phyloP scores from a whole-genome alignment of 1,140 invertebrate species.

The Eumaeus atala region DNA sequence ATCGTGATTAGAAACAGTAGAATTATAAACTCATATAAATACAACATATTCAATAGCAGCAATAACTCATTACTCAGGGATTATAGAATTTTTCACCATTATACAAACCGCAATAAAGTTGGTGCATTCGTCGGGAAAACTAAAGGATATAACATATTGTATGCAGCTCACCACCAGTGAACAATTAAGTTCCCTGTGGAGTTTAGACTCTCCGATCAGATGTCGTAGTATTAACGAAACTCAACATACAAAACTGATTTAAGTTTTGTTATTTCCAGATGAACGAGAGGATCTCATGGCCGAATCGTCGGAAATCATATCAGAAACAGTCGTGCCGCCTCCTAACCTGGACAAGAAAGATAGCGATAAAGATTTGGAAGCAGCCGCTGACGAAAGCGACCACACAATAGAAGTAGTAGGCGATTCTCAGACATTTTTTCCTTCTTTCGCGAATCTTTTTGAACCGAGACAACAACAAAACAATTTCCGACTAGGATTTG shows the following conservation, averaged over 20 bases:
- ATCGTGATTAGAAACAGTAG: too few relatives aligned
- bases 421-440: constrained; percentile 67
- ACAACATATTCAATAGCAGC: too few relatives aligned
- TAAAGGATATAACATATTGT: too few relatives aligned
- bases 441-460: constrained; percentile 67
- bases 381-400: constrained; percentile 44
- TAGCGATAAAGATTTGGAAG: constrained; percentile 28
- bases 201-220: too few relatives aligned
- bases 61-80: background rate
- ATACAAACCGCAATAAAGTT: too few relatives aligned
- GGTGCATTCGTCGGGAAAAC: too few relatives aligned
- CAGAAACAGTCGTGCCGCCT: constrained; percentile 54
- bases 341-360: constrained; percentile 27
- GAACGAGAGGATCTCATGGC: constrained; percentile 49
- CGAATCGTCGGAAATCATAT: constrained; percentile 64
- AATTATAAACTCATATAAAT: too few relatives aligned
- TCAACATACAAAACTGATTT: background rate
- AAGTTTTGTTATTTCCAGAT: constrained; percentile 49
- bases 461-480: constrained; percentile 61
- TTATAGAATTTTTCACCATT: too few relatives aligned
- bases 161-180: too few relatives aligned
- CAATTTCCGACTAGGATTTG: constrained; percentile 53
- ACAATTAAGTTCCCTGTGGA: too few relatives aligned
- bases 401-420: constrained; percentile 66
- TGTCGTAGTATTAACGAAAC: too few relatives aligned